phyloP scores from a whole-genome alignment of 1,140 invertebrate species.

The Venturia canescens region DNA sequence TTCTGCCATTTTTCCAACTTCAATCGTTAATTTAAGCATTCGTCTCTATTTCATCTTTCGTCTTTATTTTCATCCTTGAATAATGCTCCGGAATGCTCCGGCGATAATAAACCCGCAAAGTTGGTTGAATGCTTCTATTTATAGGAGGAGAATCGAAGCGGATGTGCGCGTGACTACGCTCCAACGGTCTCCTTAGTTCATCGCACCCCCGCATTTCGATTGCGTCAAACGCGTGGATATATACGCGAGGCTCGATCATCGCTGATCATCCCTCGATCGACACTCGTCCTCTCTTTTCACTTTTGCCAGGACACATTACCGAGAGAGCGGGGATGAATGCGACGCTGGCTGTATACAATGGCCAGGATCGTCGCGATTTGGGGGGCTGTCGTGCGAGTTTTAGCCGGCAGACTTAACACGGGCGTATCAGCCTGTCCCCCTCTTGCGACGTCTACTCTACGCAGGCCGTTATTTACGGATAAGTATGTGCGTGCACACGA shows the following conservation, averaged over 20 bases:
- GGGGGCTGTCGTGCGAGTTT: slow-evolving; percentile 10
- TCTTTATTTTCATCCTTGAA: too few relatives aligned
- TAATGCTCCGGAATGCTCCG: background rate
- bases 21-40: too few relatives aligned
- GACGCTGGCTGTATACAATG: slow-evolving; percentile 67
- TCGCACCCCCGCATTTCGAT: slow-evolving; percentile 19
- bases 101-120: background rate
- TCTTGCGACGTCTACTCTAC: slow-evolving; percentile 15
- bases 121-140: slow-evolving; percentile 7
- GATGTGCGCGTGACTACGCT: slow-evolving; percentile 15
- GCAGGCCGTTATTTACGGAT: background rate
- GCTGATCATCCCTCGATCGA: slow-evolving; percentile 14
- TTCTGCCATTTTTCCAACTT: too few relatives aligned
- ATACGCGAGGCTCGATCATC: slow-evolving; percentile 44
- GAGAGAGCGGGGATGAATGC: slow-evolving; percentile 71
- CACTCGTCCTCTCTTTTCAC: background rate
- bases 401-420: slow-evolving; percentile 5
- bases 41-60: too few relatives aligned
- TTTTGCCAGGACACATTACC: slow-evolving; percentile 61
- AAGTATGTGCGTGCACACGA: background rate
- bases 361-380: background rate
- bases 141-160: slow-evolving; percentile 14
- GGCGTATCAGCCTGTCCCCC: background rate
- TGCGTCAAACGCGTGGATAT: slow-evolving; percentile 25
- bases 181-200: slow-evolving; percentile 11